phyloP scores from a whole-genome alignment of 2,113 vertebrate species.

The Lanius ludovicianus region DNA sequence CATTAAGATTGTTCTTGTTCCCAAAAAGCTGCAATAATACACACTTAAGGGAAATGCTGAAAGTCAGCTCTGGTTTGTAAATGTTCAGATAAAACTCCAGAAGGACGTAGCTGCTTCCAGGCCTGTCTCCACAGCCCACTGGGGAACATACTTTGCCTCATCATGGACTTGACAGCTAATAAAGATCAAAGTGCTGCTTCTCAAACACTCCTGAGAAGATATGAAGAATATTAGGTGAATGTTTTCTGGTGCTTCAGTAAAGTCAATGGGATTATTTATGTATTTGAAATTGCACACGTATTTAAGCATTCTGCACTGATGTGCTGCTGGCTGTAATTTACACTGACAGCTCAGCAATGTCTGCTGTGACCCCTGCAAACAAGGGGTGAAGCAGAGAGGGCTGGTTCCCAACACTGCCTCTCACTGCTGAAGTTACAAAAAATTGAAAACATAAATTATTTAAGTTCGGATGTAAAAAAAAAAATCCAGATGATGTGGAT shows the following conservation, averaged over 20 bases:
- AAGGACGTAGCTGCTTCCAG: background rate
- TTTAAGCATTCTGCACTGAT: background rate
- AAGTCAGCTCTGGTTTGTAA: background rate
- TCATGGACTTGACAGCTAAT: background rate
- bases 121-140: background rate
- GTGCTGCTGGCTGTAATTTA: background rate
- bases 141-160: background rate
- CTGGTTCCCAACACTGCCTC: background rate
- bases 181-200: constrained; percentile 42
- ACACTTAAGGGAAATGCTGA: background rate
- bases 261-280: constrained; percentile 17
- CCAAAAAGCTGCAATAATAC: background rate
- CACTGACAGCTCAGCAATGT: background rate
- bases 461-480: background rate
- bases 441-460: constrained; percentile 16
- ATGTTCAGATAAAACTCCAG: background rate
- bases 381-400: background rate
- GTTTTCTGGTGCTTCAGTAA: background rate
- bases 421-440: constrained; percentile 16
- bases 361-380: background rate
- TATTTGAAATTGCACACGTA: background rate
- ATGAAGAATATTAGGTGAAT: background rate
- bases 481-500: background rate
- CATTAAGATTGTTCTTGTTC: background rate
- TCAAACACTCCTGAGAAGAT: background rate